Evolutionary conservation across 2,797 vertebrate genomes (phyloP).

Genomic region (Cynodonichthys magdalenae): DNA sequence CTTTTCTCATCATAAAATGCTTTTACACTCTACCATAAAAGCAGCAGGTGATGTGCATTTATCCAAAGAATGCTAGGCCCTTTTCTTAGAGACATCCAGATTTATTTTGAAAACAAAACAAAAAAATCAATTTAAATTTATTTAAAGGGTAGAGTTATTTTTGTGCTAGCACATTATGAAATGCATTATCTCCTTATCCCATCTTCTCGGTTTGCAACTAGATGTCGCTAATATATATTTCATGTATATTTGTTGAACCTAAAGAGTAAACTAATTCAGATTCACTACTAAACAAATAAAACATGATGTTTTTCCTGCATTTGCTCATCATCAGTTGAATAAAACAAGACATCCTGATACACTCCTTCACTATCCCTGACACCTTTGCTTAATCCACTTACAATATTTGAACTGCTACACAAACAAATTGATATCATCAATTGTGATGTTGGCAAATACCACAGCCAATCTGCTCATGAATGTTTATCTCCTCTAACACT

Average conservation of each 20-base stretch:
- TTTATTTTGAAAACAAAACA: too few species aligned
- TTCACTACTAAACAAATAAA: slow-evolving; percentile 43
- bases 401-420: slow-evolving; percentile 90
- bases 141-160: background rate
- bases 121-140: background rate
- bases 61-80: too few species aligned
- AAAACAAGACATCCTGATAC: slow-evolving; percentile 67
- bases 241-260: slow-evolving; percentile 10
- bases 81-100: too few species aligned
- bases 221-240: background rate
- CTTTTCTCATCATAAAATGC: too few species aligned
- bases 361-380: slow-evolving; percentile 64
- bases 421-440: slow-evolving; percentile 98
- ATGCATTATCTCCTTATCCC: background rate
- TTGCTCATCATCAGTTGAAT: slow-evolving; percentile 52
- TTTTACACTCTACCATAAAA: too few species aligned
- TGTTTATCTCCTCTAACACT: slow-evolving; percentile 98
- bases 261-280: slow-evolving; percentile 44
- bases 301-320: slow-evolving; percentile 34
- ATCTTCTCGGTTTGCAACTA: background rate
- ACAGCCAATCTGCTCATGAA: slow-evolving; percentile 94
- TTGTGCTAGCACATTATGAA: background rate
- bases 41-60: too few species aligned
- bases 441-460: slow-evolving; percentile 99
- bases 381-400: slow-evolving; percentile 82